Conservation (phyloP, 92 coral and sea anemone genomes). For the Umimayanthus kanabou region DNA sequence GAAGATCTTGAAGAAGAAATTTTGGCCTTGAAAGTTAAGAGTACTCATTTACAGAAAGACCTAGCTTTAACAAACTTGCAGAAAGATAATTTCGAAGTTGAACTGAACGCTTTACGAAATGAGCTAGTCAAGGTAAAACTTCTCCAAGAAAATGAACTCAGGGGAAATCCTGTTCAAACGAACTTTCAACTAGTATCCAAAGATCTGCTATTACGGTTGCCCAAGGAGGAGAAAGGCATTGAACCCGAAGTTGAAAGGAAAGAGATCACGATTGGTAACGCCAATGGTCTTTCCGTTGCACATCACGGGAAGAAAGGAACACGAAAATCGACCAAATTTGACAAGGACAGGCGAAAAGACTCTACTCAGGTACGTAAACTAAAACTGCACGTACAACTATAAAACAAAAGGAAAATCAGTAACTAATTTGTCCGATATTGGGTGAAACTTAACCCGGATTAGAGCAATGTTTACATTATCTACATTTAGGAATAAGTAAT, state of each 20-base stretch:
- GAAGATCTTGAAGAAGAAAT: conserved; percentile 77
- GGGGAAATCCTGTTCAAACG: background rate
- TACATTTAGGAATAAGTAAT: too few relatives aligned
- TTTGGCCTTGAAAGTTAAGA: conserved; percentile 48
- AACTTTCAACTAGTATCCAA: background rate
- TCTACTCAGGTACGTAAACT: background rate
- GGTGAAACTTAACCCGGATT: too few relatives aligned
- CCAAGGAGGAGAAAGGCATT: background rate
- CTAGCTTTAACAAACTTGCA: conserved; percentile 54
- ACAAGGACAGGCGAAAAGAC: background rate
- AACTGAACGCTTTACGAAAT: conserved; percentile 51
- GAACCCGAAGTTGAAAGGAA: background rate
- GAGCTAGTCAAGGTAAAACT: background rate
- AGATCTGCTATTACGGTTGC: background rate
- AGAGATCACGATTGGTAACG: background rate
- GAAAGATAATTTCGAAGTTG: conserved; percentile 68
- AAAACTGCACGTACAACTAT: too few relatives aligned
- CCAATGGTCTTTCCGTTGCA: background rate
- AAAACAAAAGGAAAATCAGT: too few relatives aligned
- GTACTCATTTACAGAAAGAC: conserved; percentile 67
- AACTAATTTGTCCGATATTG: too few relatives aligned
- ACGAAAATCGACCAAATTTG: background rate
- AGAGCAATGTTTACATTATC: too few relatives aligned
- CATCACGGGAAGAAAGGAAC: background rate
- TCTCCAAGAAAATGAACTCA: background rate